Conservation (phyloP, 2,888 invertebrate genomes). For the Patella depressa region DNA sequence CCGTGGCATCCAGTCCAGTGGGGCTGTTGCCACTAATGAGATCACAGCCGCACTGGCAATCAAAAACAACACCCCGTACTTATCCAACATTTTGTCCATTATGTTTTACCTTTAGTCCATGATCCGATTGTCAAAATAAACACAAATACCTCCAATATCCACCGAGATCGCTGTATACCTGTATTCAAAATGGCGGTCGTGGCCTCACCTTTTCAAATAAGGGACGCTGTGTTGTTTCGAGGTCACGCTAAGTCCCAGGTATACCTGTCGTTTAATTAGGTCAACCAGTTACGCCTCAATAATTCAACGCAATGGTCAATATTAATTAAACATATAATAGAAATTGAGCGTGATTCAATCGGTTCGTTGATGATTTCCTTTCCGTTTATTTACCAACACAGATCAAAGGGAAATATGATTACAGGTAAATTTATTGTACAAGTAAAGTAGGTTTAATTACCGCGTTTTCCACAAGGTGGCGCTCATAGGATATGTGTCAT, state of each 20-base stretch:
- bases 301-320: neutral
- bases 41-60: slow-evolving; percentile 32
- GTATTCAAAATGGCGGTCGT: slow-evolving; percentile 56
- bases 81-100: slow-evolving; percentile 20
- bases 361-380: too few species aligned
- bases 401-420: too few species aligned
- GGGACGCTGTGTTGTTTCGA: slow-evolving; percentile 38
- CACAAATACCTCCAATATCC: slow-evolving; percentile 1
- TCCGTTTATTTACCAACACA: too few species aligned
- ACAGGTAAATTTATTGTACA: too few species aligned
- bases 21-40: slow-evolving; percentile 30
- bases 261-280: slow-evolving; percentile 19
- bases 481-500: slow-evolving; percentile 14
- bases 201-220: slow-evolving; percentile 46
- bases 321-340: too few species aligned
- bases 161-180: slow-evolving; percentile 28
- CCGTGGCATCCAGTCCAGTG: slow-evolving; percentile 86
- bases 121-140: neutral
- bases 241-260: slow-evolving; percentile 38
- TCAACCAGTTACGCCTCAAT: slow-evolving; percentile 3
- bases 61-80: slow-evolving; percentile 37
- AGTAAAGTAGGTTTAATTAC: neutral
- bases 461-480: slow-evolving; percentile 21
- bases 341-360: too few species aligned
- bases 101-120: slow-evolving; percentile 6